These are phyloP conservation scores for Arge pagana DNA, from an alignment of 2,888 invertebrate species.

Conservation along the genomic window DNA sequence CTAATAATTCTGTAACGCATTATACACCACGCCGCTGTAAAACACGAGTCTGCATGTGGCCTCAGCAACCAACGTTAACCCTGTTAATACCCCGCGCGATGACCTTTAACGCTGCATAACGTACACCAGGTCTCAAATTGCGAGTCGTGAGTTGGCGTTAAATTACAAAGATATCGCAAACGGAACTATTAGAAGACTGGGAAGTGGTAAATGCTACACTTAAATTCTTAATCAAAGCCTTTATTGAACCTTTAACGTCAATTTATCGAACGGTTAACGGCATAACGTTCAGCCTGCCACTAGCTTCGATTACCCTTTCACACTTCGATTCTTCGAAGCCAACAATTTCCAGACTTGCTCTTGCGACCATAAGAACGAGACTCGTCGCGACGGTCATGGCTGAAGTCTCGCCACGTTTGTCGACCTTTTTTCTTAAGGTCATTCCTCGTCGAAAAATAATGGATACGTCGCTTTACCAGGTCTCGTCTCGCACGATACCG, in stretches of 20 bases:
- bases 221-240: slow-evolving; percentile 18
- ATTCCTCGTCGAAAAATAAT: no score
- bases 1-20: no score
- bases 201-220: neutral
- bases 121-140: neutral
- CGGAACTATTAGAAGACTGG: no score
- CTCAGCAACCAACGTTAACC: slow-evolving; percentile 36
- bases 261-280: slow-evolving; percentile 20
- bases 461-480: no score
- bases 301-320: neutral
- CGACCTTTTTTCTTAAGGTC: no score
- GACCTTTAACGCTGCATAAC: slow-evolving; percentile 17
- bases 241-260: slow-evolving; percentile 20
- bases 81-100: slow-evolving; percentile 36
- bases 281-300: slow-evolving; percentile 1
- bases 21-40: no score
- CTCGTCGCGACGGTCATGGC: no score
- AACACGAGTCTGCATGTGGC: slow-evolving; percentile 34
- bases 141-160: neutral
- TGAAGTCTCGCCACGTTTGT: no score
- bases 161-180: slow-evolving; percentile 5
- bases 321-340: no score
- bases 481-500: no score
- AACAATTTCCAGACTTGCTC: no score
- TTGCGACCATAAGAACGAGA: no score